These are phyloP conservation scores for Cydia splendana DNA, from an alignment of 1,140 invertebrate species.

Conservation along the genomic window DNA sequence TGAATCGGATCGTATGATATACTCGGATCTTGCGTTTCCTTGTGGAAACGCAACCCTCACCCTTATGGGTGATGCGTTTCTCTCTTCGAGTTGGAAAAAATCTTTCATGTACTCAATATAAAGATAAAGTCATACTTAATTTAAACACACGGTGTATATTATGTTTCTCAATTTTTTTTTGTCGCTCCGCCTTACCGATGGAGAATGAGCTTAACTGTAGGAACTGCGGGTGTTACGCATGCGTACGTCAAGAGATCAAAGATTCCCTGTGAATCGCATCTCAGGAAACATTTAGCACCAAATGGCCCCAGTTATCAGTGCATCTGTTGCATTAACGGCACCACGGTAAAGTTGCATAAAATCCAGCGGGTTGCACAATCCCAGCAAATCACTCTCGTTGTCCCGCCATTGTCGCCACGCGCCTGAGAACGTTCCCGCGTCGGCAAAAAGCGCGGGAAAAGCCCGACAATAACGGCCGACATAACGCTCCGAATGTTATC, in stretches of 20 bases:
- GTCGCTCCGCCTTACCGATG: not conserved
- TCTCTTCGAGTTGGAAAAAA: too few relatives aligned
- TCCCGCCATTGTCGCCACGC: constrained; percentile 71
- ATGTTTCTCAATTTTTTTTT: too few relatives aligned
- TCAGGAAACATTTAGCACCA: constrained; percentile 9
- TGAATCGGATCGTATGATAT: too few relatives aligned
- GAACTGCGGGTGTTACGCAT: not conserved
- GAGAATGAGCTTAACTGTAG: constrained; percentile 11
- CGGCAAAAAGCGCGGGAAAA: constrained; percentile 77
- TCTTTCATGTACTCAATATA: too few relatives aligned
- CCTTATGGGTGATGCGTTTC: too few relatives aligned
- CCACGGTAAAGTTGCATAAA: constrained; percentile 69
- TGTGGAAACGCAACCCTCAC: too few relatives aligned
- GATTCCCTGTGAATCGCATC: constrained; percentile 2
- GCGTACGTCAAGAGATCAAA: constrained; percentile 5
- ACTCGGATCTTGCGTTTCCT: too few relatives aligned
- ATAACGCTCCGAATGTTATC: constrained; percentile 77
- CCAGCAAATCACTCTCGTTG: constrained; percentile 71
- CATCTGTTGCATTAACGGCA: constrained; percentile 69
- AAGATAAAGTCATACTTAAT: too few relatives aligned
- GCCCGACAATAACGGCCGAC: constrained; percentile 70
- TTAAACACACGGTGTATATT: too few relatives aligned
- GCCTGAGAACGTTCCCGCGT: constrained; percentile 78
- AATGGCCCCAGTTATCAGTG: constrained; percentile 52
- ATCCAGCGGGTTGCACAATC: constrained; percentile 66